Conservation (phyloP, 2,113 vertebrate genomes). For the Rattus norvegicus region DNA sequence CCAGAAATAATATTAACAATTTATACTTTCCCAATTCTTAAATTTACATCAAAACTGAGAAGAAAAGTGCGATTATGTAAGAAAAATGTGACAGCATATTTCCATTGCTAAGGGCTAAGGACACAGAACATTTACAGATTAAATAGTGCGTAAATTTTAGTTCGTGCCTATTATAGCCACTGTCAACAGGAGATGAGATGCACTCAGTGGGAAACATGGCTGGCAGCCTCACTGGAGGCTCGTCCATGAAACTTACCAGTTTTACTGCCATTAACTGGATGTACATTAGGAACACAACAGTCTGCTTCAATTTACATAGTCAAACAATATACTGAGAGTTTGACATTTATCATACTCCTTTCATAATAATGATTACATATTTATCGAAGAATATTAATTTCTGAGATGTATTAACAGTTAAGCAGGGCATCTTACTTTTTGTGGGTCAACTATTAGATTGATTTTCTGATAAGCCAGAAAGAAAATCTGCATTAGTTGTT, state of each 20-base stretch:
- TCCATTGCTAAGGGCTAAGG: constrained; percentile 55
- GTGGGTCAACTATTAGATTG: not conserved
- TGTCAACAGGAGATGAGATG: constrained; percentile 39
- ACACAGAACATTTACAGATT: constrained; percentile 68
- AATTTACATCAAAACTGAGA: constrained; percentile 39
- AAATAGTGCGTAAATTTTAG: constrained; percentile 67
- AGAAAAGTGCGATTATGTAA: not conserved
- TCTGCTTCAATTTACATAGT: constrained; percentile 39
- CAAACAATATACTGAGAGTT: not conserved
- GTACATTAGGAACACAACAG: not conserved
- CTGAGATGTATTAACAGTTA: not conserved
- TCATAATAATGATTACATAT: not conserved
- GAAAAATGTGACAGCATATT: constrained; percentile 46
- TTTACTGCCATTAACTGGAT: not conserved
- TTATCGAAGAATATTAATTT: not conserved
- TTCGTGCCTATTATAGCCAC: constrained; percentile 39
- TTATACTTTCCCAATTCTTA: constrained; percentile 25
- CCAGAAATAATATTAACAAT: not conserved
- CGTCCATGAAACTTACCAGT: constrained; percentile 41
- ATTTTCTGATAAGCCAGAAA: not conserved
- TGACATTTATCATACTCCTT: not conserved
- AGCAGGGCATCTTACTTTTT: not conserved
- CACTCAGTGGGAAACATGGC: not conserved
- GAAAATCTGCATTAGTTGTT: not conserved
- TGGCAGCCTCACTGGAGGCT: constrained; percentile 11